These are phyloP conservation scores for Petrolisthes manimaculis DNA, from an alignment of 2,888 invertebrate genomes.

Conservation along the genomic window DNA sequence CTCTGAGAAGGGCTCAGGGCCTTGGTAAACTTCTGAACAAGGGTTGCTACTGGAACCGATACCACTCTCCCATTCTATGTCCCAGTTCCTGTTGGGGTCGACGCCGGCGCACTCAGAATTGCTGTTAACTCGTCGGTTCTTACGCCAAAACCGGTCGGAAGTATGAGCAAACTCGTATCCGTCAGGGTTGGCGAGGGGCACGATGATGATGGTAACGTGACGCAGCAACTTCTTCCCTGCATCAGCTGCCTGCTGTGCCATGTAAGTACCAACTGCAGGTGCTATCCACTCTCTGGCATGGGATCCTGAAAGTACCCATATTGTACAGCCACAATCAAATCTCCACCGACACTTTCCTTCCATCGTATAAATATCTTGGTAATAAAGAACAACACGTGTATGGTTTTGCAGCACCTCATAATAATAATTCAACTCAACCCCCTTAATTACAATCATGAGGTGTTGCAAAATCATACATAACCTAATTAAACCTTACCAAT, in stretches of 20 bases:
- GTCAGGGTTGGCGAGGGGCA: slow-evolving; percentile 84
- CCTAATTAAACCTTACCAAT: too few species aligned
- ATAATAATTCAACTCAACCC: too few species aligned
- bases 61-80: slow-evolving; percentile 66
- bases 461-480: too few species aligned
- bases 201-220: slow-evolving; percentile 77
- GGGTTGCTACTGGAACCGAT: slow-evolving; percentile 45
- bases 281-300: slow-evolving; percentile 61
- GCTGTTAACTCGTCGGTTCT: slow-evolving; percentile 66
- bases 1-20: slow-evolving; percentile 65
- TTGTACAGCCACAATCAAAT: too few species aligned
- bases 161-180: slow-evolving; percentile 83
- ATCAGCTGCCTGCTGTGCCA: slow-evolving; percentile 19
- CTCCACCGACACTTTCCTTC: too few species aligned
- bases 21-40: slow-evolving; percentile 58
- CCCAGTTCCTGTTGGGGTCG: slow-evolving; percentile 71
- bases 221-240: background rate
- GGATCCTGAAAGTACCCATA: slow-evolving; percentile 20
- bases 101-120: slow-evolving; percentile 68
- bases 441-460: too few species aligned
- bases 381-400: too few species aligned
- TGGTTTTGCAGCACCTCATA: too few species aligned
- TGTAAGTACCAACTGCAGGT: slow-evolving; percentile 24
- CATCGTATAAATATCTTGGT: too few species aligned
- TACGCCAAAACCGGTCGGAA: slow-evolving; percentile 58